Evolutionary conservation across 30 jellyfish, hydroid and myxozoan species (phyloP), one percentile per base, ranked within the genome.

Genomic region (Mastigias papua): DNA sequence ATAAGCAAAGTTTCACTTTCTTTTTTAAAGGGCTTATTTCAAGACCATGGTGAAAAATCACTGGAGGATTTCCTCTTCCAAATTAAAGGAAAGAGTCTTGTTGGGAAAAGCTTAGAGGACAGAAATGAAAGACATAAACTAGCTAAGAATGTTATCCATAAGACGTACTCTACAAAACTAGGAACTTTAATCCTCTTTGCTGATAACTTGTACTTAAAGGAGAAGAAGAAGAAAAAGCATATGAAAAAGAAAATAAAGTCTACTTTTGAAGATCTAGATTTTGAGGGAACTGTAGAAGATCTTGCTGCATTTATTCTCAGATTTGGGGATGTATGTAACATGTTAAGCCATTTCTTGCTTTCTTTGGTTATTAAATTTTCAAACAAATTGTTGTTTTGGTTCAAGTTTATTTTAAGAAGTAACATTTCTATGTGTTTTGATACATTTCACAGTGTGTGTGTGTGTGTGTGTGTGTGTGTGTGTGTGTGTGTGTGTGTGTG

Each of bases 261-360:
- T 1, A 66, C 73, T 28, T 3, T 65, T 22, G 88, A 85, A 70
- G 88, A 85, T 26, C 8, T 85, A 6, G 32, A 34, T 22, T 85
- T 28, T 70, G 86, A 85, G 32, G 94, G 94, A 61, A 85, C 94
- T 13, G 85, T 77, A 31, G 94, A 85, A 50, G 94, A 85, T 21
- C 80, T 85, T 9, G 76, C 94, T 60, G 83, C 73, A 28, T 46
- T 48, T 19, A 85, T 85, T 37, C 88, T 85, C 16, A 85, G 94
- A 73, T 85, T 85, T 85, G 94, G 94, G 34, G 48, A 73, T 85
- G 94, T 85, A 63, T 70, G 94, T 83, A 11, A 1, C 2, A 51
- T 51, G 25, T 37, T 37, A 3, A 11, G 54, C 11, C 54, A 19
- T 22, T 3, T n/a, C n/a, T n/a, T n/a, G n/a, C n/a, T n/a, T n/a